A percentile compares a stretch with the other conserved stretches of the same genome.
These are phyloP conservation scores for Dasypolia templi DNA, from an alignment of 2,888 invertebrate species.

Conservation along the genomic window DNA sequence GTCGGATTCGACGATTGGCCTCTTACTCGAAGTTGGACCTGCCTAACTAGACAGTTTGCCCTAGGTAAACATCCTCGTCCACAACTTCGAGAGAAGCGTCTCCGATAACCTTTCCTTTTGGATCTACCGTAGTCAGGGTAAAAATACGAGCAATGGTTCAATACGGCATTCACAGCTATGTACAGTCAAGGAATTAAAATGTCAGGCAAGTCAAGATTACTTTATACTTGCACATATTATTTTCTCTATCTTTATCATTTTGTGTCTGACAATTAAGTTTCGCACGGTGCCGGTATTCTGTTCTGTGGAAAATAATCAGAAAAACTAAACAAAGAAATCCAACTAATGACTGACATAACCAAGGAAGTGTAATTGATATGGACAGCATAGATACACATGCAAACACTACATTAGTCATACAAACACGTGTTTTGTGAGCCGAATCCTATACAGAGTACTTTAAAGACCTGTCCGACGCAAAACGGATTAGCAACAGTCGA, in stretches of 20 bases:
- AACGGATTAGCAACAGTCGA: constrained; percentile 37
- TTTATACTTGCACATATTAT: background rate
- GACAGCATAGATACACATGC: constrained; percentile 7
- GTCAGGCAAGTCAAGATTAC: background rate
- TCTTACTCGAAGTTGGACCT: no score
- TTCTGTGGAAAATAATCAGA: constrained; percentile 5
- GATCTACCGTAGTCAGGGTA: background rate
- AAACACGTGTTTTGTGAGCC: constrained; percentile 30
- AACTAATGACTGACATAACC: constrained; percentile 11
- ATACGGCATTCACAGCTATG: background rate
- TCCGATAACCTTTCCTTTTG: no score
- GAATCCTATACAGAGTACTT: constrained; percentile 11
- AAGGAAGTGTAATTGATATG: constrained; percentile 44
- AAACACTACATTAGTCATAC: constrained; percentile 23
- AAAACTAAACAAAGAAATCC: constrained; percentile 33
- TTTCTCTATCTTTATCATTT: background rate
- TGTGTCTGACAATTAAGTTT: background rate
- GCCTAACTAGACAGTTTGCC: no score
- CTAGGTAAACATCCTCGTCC: no score
- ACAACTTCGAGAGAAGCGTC: no score
- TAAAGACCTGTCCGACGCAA: constrained; percentile 5
- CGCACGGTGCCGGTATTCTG: background rate
- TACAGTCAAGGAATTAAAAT: background rate
- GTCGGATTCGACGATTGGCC: no score
- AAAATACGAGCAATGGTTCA: background rate